Conservation (phyloP, 1,140 invertebrate species). For the Nasonia longicornis region DNA sequence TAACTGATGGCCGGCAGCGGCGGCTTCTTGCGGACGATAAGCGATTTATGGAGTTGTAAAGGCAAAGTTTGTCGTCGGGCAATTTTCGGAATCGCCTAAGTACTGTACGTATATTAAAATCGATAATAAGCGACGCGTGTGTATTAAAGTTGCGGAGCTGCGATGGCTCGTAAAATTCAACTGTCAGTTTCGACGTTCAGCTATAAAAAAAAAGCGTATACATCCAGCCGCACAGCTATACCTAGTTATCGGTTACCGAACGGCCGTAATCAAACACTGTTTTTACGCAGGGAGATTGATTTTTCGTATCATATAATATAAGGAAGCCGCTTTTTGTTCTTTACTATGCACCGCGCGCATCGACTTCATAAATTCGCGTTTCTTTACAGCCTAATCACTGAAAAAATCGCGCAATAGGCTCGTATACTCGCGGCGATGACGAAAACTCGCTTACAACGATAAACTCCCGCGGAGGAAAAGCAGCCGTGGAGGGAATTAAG, state of each 20-base stretch:
- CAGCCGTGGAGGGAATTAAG: background rate
- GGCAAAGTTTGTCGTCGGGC: constrained; percentile 1
- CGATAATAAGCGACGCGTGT: constrained; percentile 14
- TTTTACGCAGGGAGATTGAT: constrained; percentile 13
- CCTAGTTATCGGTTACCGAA: background rate
- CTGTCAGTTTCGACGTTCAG: background rate
- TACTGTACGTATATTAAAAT: background rate
- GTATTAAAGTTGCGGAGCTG: background rate
- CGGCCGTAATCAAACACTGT: background rate
- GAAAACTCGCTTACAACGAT: background rate
- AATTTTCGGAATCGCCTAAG: constrained; percentile 16
- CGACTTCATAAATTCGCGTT: background rate
- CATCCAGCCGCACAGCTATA: too few relatives aligned
- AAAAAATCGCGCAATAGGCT: background rate
- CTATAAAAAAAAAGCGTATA: background rate
- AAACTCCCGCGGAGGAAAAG: background rate
- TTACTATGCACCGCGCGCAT: background rate
- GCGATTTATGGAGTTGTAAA: constrained; percentile 15
- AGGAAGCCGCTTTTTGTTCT: background rate
- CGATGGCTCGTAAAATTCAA: constrained; percentile 11
- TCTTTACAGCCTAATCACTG: background rate
- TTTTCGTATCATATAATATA: constrained; percentile 7
- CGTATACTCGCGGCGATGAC: too few relatives aligned
- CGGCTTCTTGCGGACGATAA: background rate
- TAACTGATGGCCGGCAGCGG: background rate